A percentile compares a stretch with the other conserved stretches of the same genome.
These are phyloP conservation scores for Spilarctia lutea DNA, from an alignment of 2,888 invertebrate genomes.

Conservation along the genomic window DNA sequence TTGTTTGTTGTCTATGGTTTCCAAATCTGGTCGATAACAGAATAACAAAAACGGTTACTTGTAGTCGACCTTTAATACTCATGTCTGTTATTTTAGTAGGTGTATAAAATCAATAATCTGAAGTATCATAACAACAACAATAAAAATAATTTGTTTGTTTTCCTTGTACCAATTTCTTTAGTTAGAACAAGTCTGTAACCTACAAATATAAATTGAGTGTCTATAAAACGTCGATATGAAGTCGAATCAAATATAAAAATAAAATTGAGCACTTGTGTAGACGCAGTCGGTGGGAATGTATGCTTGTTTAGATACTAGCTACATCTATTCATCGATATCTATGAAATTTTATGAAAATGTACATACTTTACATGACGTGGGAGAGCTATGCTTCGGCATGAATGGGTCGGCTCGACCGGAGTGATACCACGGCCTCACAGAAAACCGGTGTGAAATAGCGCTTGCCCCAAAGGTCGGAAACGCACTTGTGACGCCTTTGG, in stretches of 20 bases:
- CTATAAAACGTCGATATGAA: slow-evolving; percentile 38
- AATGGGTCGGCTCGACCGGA: too few species aligned
- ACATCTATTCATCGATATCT: not conserved
- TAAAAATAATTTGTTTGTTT: slow-evolving; percentile 4
- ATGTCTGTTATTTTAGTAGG: not conserved
- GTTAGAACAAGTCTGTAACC: slow-evolving; percentile 31
- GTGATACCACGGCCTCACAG: too few species aligned
- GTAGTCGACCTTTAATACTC: not conserved
- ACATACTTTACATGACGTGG: not conserved
- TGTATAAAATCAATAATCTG: not conserved
- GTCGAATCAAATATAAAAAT: slow-evolving; percentile 35
- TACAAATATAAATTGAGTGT: slow-evolving; percentile 37
- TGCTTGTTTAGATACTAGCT: not conserved
- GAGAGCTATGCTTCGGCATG: too few species aligned
- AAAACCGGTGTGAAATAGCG: too few species aligned
- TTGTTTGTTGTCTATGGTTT: not conserved
- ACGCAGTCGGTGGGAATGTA: not conserved
- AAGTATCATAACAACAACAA: not conserved
- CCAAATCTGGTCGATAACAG: not conserved
- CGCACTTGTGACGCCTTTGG: too few species aligned
- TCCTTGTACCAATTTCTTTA: not conserved
- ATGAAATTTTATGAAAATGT: not conserved
- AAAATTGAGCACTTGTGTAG: slow-evolving; percentile 9
- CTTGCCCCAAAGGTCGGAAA: too few species aligned
- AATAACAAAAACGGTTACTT: not conserved